Percentiles rank a stretch among this genome's conserved stretches.
phyloP scores from a whole-genome alignment of 2,888 invertebrate species.

The Scaptomyza parva region DNA sequence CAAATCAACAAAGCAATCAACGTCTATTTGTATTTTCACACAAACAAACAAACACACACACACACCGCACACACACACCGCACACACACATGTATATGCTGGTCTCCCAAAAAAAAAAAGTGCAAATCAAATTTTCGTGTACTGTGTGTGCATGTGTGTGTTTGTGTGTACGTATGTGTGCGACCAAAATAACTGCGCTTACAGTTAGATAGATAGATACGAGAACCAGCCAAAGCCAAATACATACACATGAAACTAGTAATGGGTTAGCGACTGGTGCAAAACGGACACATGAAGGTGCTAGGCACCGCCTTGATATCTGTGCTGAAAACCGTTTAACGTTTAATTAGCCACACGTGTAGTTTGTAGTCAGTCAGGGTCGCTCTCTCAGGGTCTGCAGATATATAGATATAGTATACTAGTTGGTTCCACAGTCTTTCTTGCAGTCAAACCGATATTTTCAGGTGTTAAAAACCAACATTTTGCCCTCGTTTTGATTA shows the following conservation, averaged over 20 bases:
- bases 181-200: constrained; percentile 61
- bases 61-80: constrained; percentile 13
- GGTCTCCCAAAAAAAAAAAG: constrained; percentile 53
- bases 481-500: no score
- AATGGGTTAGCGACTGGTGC: not conserved
- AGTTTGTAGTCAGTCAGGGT: not conserved
- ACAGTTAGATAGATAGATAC: constrained; percentile 29
- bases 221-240: no score
- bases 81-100: constrained; percentile 15
- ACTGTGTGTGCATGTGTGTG: constrained; percentile 18
- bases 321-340: constrained; percentile 11
- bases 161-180: constrained; percentile 18
- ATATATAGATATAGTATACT: not conserved
- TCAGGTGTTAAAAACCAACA: no score
- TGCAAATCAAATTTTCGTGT: constrained; percentile 76
- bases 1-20: constrained; percentile 81
- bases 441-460: no score
- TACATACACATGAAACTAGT: constrained; percentile 4
- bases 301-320: constrained; percentile 28
- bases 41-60: constrained; percentile 34
- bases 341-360: constrained; percentile 37
- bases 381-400: not conserved
- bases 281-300: constrained; percentile 10
- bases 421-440: not conserved
- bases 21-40: constrained; percentile 79